Base-by-base conservation (phyloP, 2,113 vertebrate genomes). In the Oncorhynchus keta region DNA sequence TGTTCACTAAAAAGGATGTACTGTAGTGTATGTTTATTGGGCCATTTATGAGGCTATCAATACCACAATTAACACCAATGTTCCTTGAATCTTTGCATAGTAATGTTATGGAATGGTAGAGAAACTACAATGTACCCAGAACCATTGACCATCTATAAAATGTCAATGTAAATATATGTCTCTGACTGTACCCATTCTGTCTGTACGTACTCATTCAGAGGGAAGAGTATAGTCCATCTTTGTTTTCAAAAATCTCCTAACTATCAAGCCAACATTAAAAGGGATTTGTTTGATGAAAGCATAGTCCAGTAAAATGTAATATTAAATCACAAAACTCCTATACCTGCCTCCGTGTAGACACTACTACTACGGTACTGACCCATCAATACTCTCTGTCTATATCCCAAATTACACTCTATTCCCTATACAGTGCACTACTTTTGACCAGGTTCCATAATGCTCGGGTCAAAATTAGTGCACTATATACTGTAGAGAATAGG, bases 251-350 rank as follows among this genome's bases (percentile, higher is more conserved):
- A 18, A 24, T 75, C 68, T 61, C 11, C 9, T 11, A 45, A 57
- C 22, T 72, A 79, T 49, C 61, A 28, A 59, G 48, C 28, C 75
- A 76, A 70, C 67, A 28, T 70, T 70, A 51, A 70, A 70, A 14
- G 77, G 22, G 66, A 69, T 65, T 32, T 12, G 28, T 45, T 73
- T 73, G 68, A 68, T 26, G 35, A 76, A 80, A 79, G 72, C 55
- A 72, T 30, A 78, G 78, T 81, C 68, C 24, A 69, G 71, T 51
- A 55, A 82, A 18, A 35, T 75, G 67, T 67, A 68, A 18, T 85
- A 20, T 49, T n/a, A 49, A 49, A 75, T 81, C 72, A 81, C 81
- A 74, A 83, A 4, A 39, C 22, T 61, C 39, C 13, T 76, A 81
- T 70, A 83, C 39, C 9, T 45, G 39, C 39, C 39, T 45, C 39